These are phyloP conservation scores for Rhizoglyphus robini DNA, from an alignment of 1,140 invertebrate genomes.

Conservation along the genomic window DNA sequence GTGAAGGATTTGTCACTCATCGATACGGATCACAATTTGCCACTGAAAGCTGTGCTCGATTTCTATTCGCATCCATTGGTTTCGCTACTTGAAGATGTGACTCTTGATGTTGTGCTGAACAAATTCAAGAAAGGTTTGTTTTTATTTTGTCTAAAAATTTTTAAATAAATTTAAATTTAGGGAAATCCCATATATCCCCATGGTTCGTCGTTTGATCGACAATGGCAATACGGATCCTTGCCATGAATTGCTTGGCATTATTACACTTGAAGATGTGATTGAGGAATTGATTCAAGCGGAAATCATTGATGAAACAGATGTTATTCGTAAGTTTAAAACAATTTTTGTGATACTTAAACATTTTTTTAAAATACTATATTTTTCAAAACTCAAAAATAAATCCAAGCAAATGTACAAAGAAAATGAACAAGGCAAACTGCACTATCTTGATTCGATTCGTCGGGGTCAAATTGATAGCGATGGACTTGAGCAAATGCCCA, in stretches of 20 bases:
- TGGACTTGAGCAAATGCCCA: slow-evolving; percentile 40
- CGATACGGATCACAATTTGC: slow-evolving; percentile 91
- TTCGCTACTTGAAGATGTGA: slow-evolving; percentile 89
- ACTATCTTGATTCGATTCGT: slow-evolving; percentile 68
- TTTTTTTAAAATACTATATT: no score
- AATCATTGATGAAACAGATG: slow-evolving; percentile 85
- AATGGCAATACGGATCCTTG: slow-evolving; percentile 57
- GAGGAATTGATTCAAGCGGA: slow-evolving; percentile 86
- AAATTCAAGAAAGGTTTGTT: slow-evolving; percentile 80
- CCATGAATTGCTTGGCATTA: slow-evolving; percentile 79
- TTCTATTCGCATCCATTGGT: slow-evolving; percentile 93
- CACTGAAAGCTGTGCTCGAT: slow-evolving; percentile 76
- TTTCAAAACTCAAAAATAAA: slow-evolving; percentile 58
- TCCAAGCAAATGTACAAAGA: slow-evolving; percentile 54
- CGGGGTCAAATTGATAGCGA: slow-evolving; percentile 60
- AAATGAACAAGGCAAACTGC: slow-evolving; percentile 50
- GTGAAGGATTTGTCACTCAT: slow-evolving; percentile 95
- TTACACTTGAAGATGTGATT: slow-evolving; percentile 85
- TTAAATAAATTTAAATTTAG: no score
- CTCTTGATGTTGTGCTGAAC: slow-evolving; percentile 84
- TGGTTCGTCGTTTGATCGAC: slow-evolving; percentile 69
- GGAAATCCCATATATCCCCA: slow-evolving; percentile 64
- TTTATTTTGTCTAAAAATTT: no score
- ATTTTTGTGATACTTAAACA: background rate
- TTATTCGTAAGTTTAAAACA: slow-evolving; percentile 75